Base-by-base conservation (phyloP, 2,888 invertebrate genomes). In the Lithophane semibrunnea region DNA sequence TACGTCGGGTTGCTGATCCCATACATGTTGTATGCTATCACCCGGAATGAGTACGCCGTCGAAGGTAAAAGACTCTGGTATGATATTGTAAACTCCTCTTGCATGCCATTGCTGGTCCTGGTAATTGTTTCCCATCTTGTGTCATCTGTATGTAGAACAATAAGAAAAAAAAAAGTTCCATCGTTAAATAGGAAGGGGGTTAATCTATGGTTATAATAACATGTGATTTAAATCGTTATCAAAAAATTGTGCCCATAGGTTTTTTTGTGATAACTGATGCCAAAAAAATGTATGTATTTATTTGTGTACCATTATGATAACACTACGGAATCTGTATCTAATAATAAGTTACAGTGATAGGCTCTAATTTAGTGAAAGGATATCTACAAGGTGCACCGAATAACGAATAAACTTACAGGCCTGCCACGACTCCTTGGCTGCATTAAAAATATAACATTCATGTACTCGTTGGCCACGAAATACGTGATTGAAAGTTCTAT, bases 1-100 rank as follows among this genome's bases (percentile, higher is more conserved):
- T 98, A 98, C 13, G 98, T 98, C 0, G 99, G 99, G 91, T 98
- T 98, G 92, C 99, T 99, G 89, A 99, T 99, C 24, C 99, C 99
- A 93, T 98, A 98, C 86, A 97, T 97, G 94, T 99, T 99, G 94
- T 99, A 98, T 3, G 99, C 98, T 92, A 99, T 99, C 58, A 99
- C 98, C 76, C 99, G 97, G 95, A 99, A 99, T 86, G 98, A 98
- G 95, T 99, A 99, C 2, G 98, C 98, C 0, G 99, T 99, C 7
- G 99, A 99, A 2, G 99, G 99, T 80, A 99, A 97, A 73, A 99
- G 97, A 92, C 98, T 99, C 93, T 99, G 98, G 94, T 99, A 99
- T 52, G 99, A 98, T 87, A 99, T 97, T 9, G 98, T 98, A 91
- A 98, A 99, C 81, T 99, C 98, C 88, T 98, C 98, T 63, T 98